phyloP scores from a whole-genome alignment of 2,888 invertebrate genomes.

The Dasypolia templi region DNA sequence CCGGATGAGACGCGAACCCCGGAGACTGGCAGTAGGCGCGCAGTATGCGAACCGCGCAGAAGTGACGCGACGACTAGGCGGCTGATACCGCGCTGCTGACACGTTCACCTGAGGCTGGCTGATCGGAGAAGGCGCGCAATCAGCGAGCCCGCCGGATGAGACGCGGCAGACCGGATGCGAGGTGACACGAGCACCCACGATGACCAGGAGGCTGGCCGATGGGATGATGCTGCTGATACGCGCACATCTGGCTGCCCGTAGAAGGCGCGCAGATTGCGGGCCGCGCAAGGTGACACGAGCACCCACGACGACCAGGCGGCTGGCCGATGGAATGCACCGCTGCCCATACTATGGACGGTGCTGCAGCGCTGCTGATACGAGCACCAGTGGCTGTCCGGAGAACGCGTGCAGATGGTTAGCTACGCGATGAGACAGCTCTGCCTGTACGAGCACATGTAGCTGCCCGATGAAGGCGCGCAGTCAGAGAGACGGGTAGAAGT shows the following conservation, averaged over 20 bases:
- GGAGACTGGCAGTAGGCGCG: neutral
- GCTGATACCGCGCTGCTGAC: neutral
- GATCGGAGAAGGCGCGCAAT: neutral
- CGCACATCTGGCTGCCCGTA: neutral
- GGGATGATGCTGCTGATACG: neutral
- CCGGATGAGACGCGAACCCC: neutral
- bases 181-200: slow-evolving; percentile 9
- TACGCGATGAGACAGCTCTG: neutral
- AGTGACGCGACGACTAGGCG: neutral
- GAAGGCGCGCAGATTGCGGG: slow-evolving; percentile 7
- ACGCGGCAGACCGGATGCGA: no score
- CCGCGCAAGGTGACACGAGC: neutral
- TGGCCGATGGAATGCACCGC: neutral
- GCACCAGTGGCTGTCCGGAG: neutral
- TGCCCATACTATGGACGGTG: neutral
- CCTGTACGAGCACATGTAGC: neutral
- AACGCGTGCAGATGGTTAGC: neutral
- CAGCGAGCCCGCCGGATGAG: neutral
- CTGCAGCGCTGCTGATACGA: neutral
- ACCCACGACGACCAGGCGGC: neutral
- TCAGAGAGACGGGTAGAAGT: neutral
- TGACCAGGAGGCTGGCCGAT: slow-evolving; percentile 14
- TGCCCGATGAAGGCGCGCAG: neutral
- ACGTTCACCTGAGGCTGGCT: neutral
- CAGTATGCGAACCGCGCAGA: neutral